A percentile compares a stretch with the other conserved stretches of the same genome.
These are phyloP conservation scores for Pelusios castaneus DNA, from an alignment of 2,113 vertebrate species.

Conservation along the genomic window DNA sequence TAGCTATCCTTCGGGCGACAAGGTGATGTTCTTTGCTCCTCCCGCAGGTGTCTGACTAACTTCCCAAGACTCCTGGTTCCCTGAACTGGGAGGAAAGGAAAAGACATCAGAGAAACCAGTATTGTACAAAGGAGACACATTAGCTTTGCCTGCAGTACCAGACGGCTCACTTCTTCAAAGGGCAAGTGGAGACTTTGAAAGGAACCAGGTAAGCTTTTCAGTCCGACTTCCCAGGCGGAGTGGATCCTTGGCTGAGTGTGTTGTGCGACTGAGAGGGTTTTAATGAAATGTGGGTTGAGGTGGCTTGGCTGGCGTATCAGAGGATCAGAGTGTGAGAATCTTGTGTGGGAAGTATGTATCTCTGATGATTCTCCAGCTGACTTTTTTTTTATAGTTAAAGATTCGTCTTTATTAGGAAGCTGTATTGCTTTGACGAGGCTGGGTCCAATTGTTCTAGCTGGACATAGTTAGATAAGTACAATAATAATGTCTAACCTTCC, in stretches of 20 bases:
- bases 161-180: not conserved
- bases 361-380: not conserved
- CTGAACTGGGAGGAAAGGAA: not conserved
- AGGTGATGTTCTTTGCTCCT: not conserved
- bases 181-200: not conserved
- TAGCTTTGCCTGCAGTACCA: not conserved
- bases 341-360: not conserved
- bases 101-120: not conserved
- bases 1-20: not conserved
- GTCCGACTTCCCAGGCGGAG: not conserved
- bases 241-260: not conserved
- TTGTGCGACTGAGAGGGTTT: not conserved
- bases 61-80: not conserved
- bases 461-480: not conserved
- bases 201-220: not conserved
- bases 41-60: not conserved
- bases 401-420: not conserved
- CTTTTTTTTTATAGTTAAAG: not conserved
- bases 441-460: not conserved
- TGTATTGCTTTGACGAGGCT: not conserved
- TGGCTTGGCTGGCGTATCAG: not conserved
- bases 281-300: not conserved
- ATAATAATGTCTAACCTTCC: not conserved
- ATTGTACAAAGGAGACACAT: not conserved
- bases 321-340: not conserved